These are phyloP conservation scores for Lophotriccus pileatus DNA, from an alignment of 2,797 vertebrate species.

Conservation along the genomic window DNA sequence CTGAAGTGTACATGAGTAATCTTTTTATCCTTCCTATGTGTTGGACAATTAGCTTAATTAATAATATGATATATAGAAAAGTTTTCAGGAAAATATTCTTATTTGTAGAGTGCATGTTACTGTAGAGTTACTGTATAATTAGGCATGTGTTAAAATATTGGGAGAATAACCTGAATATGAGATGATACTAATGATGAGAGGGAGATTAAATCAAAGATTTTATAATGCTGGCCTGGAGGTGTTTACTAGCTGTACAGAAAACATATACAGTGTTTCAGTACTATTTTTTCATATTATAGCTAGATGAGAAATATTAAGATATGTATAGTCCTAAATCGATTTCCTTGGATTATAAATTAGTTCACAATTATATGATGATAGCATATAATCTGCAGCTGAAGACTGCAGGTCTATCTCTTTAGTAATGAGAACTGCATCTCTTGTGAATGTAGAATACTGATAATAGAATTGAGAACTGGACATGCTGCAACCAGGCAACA, in stretches of 20 bases:
- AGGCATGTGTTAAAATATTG: neutral
- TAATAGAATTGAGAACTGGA: neutral
- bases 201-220: neutral
- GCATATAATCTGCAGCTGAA: neutral
- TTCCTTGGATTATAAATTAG: constrained; percentile 25
- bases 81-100: neutral
- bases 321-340: neutral
- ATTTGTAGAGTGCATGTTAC: neutral
- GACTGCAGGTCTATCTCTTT: neutral
- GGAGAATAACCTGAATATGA: neutral
- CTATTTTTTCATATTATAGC: neutral
- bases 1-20: neutral
- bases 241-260: neutral
- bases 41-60: neutral
- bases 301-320: neutral
- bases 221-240: neutral
- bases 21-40: neutral
- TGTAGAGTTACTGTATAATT: neutral
- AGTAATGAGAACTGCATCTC: neutral
- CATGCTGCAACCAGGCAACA: neutral
- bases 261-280: neutral
- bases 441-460: neutral
- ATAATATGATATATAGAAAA: neutral
- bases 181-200: neutral
- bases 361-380: neutral